These are phyloP conservation scores for Clarias macrocephalus DNA, from an alignment of 2,113 vertebrate genomes.

Conservation along the genomic window DNA sequence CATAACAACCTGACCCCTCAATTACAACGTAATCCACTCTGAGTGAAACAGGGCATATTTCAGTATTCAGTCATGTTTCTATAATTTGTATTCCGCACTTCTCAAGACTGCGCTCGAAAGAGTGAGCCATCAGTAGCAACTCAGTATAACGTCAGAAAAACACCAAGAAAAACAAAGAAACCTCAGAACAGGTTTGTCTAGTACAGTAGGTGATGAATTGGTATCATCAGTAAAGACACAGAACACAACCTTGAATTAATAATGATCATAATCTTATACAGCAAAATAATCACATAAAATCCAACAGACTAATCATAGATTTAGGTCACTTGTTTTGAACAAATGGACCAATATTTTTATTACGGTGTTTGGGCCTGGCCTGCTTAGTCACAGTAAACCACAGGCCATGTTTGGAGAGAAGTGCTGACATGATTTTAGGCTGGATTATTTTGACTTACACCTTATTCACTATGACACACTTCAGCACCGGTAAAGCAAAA, in stretches of 20 bases:
- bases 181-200: neutral
- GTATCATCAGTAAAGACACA: neutral
- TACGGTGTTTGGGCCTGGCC: neutral
- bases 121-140: neutral
- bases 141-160: neutral
- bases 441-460: neutral
- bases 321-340: neutral
- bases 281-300: neutral
- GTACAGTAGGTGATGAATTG: slow-evolving; percentile 3
- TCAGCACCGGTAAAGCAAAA: neutral
- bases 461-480: neutral
- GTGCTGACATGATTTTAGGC: slow-evolving; percentile 24
- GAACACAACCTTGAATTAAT: neutral
- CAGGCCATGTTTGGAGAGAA: neutral
- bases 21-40: neutral
- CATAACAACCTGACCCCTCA: neutral
- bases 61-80: neutral
- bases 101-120: too few relatives aligned
- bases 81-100: neutral
- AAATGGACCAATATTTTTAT: neutral
- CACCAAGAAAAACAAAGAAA: neutral
- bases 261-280: neutral
- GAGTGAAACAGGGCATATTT: neutral
- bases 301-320: neutral
- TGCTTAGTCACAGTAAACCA: slow-evolving; percentile 10